Base-by-base conservation (phyloP, 2,888 invertebrate species). In the Nebria salina region DNA sequence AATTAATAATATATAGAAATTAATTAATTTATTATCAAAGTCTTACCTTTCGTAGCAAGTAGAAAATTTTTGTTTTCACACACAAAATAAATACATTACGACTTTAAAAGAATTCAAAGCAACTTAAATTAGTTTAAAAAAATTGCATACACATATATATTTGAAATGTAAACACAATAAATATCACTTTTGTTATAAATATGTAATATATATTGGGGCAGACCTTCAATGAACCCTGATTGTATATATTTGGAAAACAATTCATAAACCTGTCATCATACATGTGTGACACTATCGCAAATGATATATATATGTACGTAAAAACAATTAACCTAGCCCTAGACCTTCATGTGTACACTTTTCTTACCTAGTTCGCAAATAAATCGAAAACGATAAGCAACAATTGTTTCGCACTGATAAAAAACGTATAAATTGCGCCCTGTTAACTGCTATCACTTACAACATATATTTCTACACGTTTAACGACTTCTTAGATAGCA, bases 371-470 rank as follows among this genome's bases (percentile, higher is more conserved):
- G 54, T 54, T 54, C 8, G 54, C 65, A 79, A 75, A 75, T 80
- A 80, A 80, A 34, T 80, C 72, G 65, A 72, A 70, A 7, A 11
- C 25, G 75, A 80, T 80, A 70, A 54, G 41, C 11, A 41, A 20
- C 54, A 68, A 70, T 80, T 80, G 75, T 70, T 75, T 9, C 41
- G 68, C 74, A 75, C 68, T 74, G 80, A 80, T 80, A 80, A 80
- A 66, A 26, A 66, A 54, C 26, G n/a, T 80, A 73, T 80, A 54
- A 75, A 75, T 66, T 75, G 65, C 68, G 15, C 43, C 26, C 72
- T 15, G 65, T 65, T 64, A 65, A 72, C 74, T 15, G 25, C 65
- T 73, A 77, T 72, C 72, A 77, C 72, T n/a, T 13, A 20, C 7
- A 65, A 42, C 72, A 79, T 75, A 79, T 72, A 66, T 68, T 75